Evolutionary conservation across 2,888 invertebrate genomes (phyloP).

Genomic region (Sinotaia quadrata): DNA sequence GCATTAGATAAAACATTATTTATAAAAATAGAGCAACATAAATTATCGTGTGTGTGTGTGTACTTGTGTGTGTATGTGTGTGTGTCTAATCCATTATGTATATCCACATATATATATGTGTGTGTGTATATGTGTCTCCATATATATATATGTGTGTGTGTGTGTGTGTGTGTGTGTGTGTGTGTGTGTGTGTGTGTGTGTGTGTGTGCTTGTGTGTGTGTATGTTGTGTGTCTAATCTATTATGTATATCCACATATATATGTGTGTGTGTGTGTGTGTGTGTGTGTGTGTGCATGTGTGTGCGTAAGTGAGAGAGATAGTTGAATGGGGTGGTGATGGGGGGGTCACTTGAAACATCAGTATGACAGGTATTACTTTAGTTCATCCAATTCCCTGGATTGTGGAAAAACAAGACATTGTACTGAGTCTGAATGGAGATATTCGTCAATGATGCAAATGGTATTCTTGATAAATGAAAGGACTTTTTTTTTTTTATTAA

Average conservation of each 20-base stretch:
- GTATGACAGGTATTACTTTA: too few relatives aligned
- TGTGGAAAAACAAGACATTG: too few relatives aligned
- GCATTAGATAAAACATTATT: too few relatives aligned
- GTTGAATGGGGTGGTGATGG: background rate
- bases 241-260: background rate
- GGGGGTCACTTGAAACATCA: too few relatives aligned
- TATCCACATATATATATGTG: conserved; percentile 14
- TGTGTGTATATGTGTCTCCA: too few relatives aligned
- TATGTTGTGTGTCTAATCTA: too few relatives aligned
- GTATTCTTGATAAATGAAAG: too few relatives aligned
- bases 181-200: background rate
- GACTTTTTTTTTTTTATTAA: too few relatives aligned
- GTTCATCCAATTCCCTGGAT: too few relatives aligned
- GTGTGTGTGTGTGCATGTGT: conserved; percentile 7
- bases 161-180: background rate
- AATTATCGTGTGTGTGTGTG: background rate
- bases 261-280: conserved; percentile 6
- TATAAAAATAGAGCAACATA: background rate
- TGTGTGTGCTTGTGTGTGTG: background rate
- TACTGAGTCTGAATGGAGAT: too few relatives aligned
- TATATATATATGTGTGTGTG: conserved; percentile 11
- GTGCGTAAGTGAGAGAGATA: background rate
- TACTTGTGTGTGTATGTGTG: conserved; percentile 5
- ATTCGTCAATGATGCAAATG: too few relatives aligned
- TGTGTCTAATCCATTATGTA: conserved; percentile 1